These are phyloP conservation scores for Hermodice carunculata DNA, from an alignment of 2,888 invertebrate species.

Conservation along the genomic window DNA sequence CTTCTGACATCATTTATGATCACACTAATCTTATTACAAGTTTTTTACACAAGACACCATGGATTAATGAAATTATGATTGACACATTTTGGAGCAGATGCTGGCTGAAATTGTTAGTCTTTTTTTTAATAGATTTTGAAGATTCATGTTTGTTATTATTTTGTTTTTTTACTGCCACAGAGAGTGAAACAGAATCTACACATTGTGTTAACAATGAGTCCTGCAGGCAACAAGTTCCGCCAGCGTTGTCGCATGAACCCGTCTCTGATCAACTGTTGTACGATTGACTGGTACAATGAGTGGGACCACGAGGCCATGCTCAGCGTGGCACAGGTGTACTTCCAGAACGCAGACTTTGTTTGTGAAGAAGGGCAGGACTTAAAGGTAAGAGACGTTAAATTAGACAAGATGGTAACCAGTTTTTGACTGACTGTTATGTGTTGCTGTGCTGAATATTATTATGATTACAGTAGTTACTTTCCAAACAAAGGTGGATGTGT, in stretches of 20 bases:
- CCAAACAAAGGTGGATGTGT: too few species aligned
- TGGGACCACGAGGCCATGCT: conserved; percentile 68
- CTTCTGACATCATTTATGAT: too few species aligned
- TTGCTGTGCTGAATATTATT: neutral
- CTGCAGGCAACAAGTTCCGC: conserved; percentile 65
- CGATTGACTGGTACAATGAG: conserved; percentile 69
- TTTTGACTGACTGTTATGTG: too few species aligned
- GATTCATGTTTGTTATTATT: neutral
- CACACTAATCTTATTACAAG: too few species aligned
- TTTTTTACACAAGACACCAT: too few species aligned
- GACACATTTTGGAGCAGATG: too few species aligned
- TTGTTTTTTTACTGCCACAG: conserved; percentile 34
- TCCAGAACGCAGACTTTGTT: conserved; percentile 63
- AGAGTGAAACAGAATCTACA: conserved; percentile 65
- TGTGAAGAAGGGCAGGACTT: conserved; percentile 54
- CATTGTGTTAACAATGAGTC: conserved; percentile 67
- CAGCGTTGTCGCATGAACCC: conserved; percentile 69
- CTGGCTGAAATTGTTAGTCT: too few species aligned
- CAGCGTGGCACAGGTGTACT: conserved; percentile 67
- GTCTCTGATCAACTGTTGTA: conserved; percentile 69
- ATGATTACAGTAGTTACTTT: too few species aligned
- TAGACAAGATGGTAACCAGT: too few species aligned
- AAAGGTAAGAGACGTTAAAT: conserved; percentile 48
- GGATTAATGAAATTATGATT: too few species aligned
- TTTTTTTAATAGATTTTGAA: too few species aligned